Conservation (phyloP, 2,113 vertebrate genomes). For the Triplophysa siluroides region DNA sequence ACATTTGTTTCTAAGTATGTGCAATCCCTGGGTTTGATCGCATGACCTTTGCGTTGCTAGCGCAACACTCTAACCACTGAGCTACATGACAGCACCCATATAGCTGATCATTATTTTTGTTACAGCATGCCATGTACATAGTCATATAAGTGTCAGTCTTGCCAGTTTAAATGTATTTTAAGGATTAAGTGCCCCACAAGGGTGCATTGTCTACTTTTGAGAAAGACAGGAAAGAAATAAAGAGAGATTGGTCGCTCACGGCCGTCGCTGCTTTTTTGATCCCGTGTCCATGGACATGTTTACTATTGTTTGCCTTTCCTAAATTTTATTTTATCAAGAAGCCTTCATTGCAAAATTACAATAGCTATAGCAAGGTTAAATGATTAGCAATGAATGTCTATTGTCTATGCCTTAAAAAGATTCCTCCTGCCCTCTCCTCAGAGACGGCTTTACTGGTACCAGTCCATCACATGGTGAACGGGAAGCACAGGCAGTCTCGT, state of each 20-base stretch:
- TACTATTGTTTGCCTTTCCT: slow-evolving; percentile 37
- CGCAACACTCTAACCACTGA: too few species aligned
- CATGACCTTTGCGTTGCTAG: too few species aligned
- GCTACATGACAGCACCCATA: too few species aligned
- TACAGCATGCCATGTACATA: background rate
- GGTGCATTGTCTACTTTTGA: background rate
- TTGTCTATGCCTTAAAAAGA: slow-evolving; percentile 63
- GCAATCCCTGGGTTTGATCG: too few species aligned
- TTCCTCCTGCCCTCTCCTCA: slow-evolving; percentile 17
- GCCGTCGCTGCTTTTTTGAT: slow-evolving; percentile 39
- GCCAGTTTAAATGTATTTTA: background rate
- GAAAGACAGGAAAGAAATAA: slow-evolving; percentile 44
- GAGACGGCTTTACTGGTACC: slow-evolving; percentile 46
- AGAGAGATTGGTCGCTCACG: background rate
- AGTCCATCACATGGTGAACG: slow-evolving; percentile 53
- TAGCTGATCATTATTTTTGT: too few species aligned
- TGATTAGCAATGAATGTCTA: slow-evolving; percentile 35
- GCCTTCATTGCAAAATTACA: slow-evolving; percentile 12
- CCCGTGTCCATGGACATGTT: slow-evolving; percentile 38
- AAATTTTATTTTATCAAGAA: slow-evolving; percentile 47
- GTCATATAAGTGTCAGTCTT: too few species aligned
- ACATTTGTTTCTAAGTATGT: too few species aligned
- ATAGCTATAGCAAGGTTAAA: slow-evolving; percentile 50
- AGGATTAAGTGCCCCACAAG: background rate
- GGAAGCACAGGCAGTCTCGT: slow-evolving; percentile 66